Base-by-base conservation (phyloP, 2,113 vertebrate species). In the Athene cunicularia region DNA sequence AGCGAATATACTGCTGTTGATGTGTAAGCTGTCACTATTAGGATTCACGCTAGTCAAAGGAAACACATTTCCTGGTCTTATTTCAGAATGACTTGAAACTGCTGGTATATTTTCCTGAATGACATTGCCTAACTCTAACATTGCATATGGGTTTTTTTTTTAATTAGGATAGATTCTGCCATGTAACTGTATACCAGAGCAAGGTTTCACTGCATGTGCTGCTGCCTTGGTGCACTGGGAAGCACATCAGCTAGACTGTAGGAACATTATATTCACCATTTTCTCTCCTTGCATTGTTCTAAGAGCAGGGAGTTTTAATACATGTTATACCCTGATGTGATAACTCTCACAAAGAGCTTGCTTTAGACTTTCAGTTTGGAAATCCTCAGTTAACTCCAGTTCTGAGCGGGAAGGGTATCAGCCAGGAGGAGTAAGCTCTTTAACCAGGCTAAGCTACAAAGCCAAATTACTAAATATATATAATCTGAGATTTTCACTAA, bases 401-500 rank as follows among this genome's bases (percentile, higher is more conserved):
- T 92, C 55, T 73, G 62, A 91, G 45, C 7, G 49, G 26, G 9
- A 53, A 26, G 32, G 73, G 24, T 72, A 72, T 3, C 24, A 66
- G 45, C 68, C 50, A 24, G 41, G n/a, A 91, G 41, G 64, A 91
- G 47, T 89, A 96, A 95, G 52, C 83, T 91, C 60, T 94, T 91
- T 74, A 95, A 53, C 19, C n/a, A 86, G 53, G 35, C 75, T 90
- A 80, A 91, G 45, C 45, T 82, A 70, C 71, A 83, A 86, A 95
- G 79, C 71, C 49, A 73, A 92, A 93, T 86, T 66, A 63, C 88
- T 94, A 68, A 79, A 90, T 83, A 62, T 74, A 52, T 63, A 62
- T 94, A 82, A 88, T 93, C 79, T 93, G 94, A 90, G 71, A 41
- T 93, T 83, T 86, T 88, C 33, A 53, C 80, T 88, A 70, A 50